phyloP scores from a whole-genome alignment of 2,888 invertebrate genomes.

The Hybos culiciformis region DNA sequence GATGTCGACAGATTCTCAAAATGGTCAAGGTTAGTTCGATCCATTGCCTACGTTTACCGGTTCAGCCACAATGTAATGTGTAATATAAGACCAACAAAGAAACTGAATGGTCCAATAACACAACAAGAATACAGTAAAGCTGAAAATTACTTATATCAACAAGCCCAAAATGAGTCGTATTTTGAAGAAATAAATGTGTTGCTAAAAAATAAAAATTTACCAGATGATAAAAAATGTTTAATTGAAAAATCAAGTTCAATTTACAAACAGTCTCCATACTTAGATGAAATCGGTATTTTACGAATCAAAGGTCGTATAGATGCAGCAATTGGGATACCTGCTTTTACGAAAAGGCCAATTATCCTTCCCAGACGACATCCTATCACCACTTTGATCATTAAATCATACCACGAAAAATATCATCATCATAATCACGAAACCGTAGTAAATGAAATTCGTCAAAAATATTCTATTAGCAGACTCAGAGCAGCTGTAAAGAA shows the following conservation, averaged over 20 bases:
- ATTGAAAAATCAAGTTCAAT: too few species aligned
- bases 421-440: slow-evolving; percentile 6
- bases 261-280: slow-evolving; percentile 4
- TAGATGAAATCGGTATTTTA: slow-evolving; percentile 7
- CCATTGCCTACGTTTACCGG: neutral
- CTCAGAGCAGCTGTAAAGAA: slow-evolving; percentile 6
- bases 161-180: neutral
- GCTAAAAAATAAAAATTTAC: neutral
- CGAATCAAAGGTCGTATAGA: slow-evolving; percentile 7
- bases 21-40: neutral
- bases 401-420: slow-evolving; percentile 5
- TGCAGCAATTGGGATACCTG: neutral
- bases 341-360: slow-evolving; percentile 3
- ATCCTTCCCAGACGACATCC: slow-evolving; percentile 4
- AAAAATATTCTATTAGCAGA: slow-evolving; percentile 2
- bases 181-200: too few species aligned
- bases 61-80: neutral
- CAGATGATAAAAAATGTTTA: too few species aligned
- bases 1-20: neutral
- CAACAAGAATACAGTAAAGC: neutral
- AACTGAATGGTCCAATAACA: neutral
- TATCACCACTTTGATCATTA: slow-evolving; percentile 4
- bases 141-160: neutral
- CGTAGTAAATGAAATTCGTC: slow-evolving; percentile 11
- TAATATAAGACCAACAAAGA: neutral